A percentile compares a stretch with the other conserved stretches of the same genome.
These are phyloP conservation scores for Notoglanidium macrostoma DNA, from an alignment of 2,797 vertebrate genomes.

Conservation along the genomic window DNA sequence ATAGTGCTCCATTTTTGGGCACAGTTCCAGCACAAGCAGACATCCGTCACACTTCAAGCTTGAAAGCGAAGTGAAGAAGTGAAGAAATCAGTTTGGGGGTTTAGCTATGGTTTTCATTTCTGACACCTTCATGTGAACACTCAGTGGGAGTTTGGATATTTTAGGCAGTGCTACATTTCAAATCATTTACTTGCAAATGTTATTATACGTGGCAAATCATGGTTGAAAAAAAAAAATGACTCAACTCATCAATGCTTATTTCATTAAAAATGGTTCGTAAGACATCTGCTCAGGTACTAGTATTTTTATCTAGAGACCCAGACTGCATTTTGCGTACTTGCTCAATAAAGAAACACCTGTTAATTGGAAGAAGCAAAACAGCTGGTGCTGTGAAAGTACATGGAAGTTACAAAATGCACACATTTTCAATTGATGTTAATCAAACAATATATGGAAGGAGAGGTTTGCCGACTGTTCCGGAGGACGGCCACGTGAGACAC, in stretches of 20 bases:
- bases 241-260: conserved; percentile 3
- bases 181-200: neutral
- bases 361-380: neutral
- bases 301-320: neutral
- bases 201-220: neutral
- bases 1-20: conserved; percentile 1
- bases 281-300: neutral
- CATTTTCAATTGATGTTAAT: neutral
- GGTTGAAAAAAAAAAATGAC: neutral
- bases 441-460: neutral
- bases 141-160: conserved; percentile 25
- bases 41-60: conserved; percentile 18
- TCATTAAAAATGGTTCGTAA: neutral
- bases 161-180: neutral
- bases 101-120: conserved; percentile 36
- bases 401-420: neutral
- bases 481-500: conserved; percentile 59
- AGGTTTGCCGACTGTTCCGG: neutral
- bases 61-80: conserved; percentile 15
- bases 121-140: conserved; percentile 9
- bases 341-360: neutral
- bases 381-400: neutral
- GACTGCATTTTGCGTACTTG: neutral
- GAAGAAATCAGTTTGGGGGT: conserved; percentile 28
- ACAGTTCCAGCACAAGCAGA: conserved; percentile 19